These are phyloP conservation scores for Paracentrotus lividus DNA, from an alignment of 53 echinoderm and acorn worm species.

Conservation along the genomic window DNA sequence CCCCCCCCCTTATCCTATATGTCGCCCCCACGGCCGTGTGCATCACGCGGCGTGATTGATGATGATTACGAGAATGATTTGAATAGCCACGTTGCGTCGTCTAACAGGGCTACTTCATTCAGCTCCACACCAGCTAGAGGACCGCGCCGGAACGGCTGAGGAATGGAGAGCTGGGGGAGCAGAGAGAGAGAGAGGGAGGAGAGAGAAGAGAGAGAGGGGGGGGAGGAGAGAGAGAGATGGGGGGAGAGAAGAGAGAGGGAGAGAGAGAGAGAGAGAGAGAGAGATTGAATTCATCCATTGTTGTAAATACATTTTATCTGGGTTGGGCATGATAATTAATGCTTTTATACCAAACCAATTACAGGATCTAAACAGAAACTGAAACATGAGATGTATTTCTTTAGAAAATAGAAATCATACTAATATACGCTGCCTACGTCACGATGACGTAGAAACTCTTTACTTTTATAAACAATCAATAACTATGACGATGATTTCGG, in stretches of 20 bases:
- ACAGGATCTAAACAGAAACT: no score
- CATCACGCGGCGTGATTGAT: background rate
- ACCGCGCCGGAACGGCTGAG: background rate
- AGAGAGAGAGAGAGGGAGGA: background rate
- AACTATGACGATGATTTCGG: background rate
- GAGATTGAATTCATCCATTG: no score
- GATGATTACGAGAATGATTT: background rate
- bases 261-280: no score
- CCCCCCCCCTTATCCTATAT: no score
- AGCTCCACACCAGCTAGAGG: no score
- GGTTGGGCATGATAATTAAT: no score
- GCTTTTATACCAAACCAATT: no score
- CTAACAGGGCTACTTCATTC: slow-evolving; percentile 59
- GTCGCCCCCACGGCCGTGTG: slow-evolving; percentile 55
- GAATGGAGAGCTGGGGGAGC: background rate
- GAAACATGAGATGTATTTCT: no score
- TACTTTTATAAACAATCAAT: background rate
- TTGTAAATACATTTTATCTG: no score
- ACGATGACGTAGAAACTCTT: slow-evolving; percentile 19
- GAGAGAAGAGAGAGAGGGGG: background rate
- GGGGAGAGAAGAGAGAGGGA: background rate
- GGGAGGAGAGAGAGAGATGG: background rate
- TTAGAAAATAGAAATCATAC: no score
- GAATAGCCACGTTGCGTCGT: slow-evolving; percentile 25
- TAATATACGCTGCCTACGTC: background rate